These are phyloP conservation scores for Zaprionus tsacasi DNA, from an alignment of 1,140 invertebrate species.

Conservation along the genomic window DNA sequence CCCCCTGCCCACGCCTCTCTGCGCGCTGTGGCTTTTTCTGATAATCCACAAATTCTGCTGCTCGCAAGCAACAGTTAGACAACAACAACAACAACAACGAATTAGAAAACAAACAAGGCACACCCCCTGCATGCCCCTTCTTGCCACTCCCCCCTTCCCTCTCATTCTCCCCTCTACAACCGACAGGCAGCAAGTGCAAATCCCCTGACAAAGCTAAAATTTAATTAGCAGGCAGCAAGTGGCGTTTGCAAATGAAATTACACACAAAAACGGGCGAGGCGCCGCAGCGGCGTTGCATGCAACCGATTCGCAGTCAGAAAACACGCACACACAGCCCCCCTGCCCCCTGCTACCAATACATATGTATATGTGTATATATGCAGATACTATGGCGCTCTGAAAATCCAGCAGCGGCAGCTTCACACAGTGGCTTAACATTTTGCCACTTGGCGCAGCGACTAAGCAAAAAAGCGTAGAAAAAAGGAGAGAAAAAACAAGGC, in stretches of 20 bases:
- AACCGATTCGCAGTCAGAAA: constrained; percentile 32
- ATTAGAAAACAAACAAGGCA: constrained; percentile 25
- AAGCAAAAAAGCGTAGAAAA: constrained; percentile 48
- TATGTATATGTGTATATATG: not conserved
- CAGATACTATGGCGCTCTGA: constrained; percentile 1
- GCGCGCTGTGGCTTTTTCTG: not conserved
- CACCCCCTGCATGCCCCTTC: not conserved
- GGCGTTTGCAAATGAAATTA: constrained; percentile 81
- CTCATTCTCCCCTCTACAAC: not conserved
- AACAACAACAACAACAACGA: constrained; percentile 4
- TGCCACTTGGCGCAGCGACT: constrained; percentile 67
- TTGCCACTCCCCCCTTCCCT: not conserved
- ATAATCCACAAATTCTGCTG: constrained; percentile 30
- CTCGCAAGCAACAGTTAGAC: constrained; percentile 36
- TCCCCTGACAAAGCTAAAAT: constrained; percentile 81
- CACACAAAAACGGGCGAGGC: constrained; percentile 53
- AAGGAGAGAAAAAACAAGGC: constrained; percentile 8
- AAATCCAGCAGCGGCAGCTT: constrained; percentile 42
- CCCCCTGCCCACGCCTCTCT: not conserved
- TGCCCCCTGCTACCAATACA: not conserved
- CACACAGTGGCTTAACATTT: constrained; percentile 74
- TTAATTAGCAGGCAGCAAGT: constrained; percentile 80
- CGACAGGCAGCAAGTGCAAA: constrained; percentile 54
- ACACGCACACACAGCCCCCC: constrained; percentile 6
- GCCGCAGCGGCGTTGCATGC: constrained; percentile 47